Conservation (phyloP, 1,140 invertebrate species). For the Plectrocnemia conspersa region DNA sequence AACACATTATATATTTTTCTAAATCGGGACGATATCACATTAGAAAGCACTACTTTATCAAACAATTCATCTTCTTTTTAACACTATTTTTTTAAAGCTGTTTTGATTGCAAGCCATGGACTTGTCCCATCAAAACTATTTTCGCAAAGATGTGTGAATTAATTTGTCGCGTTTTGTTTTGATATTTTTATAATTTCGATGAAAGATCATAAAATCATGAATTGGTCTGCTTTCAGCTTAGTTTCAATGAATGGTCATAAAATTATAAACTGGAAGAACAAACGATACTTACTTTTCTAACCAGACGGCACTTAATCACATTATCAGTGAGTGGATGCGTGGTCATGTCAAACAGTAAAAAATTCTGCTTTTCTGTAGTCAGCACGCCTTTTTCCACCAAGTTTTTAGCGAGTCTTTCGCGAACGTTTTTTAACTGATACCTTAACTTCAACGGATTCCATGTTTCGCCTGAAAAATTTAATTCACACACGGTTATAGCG, state of each 20-base stretch:
- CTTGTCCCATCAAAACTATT: too few species aligned
- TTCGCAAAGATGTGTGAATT: too few species aligned
- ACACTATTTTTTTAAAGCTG: too few species aligned
- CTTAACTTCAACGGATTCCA: conserved; percentile 99
- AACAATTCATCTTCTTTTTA: too few species aligned
- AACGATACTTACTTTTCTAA: conserved; percentile 79
- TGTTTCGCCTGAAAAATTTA: conserved; percentile 78
- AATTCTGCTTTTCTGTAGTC: conserved; percentile 99
- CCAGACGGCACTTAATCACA: conserved; percentile 90
- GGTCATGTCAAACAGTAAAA: conserved; percentile 99
- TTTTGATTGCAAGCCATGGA: too few species aligned
- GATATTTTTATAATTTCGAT: too few species aligned
- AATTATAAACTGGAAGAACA: conserved; percentile 29
- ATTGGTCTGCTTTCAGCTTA: not conserved
- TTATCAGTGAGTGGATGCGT: conserved; percentile 98
- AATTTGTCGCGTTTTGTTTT: too few species aligned
- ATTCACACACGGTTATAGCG: not conserved
- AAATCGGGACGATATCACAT: too few species aligned
- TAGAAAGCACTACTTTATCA: too few species aligned
- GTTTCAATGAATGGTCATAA: not conserved
- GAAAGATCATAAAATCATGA: not conserved
- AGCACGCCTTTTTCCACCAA: conserved; percentile 99
- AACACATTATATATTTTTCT: too few species aligned
- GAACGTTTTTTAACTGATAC: conserved; percentile 98
- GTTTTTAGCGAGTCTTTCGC: conserved; percentile 98